phyloP scores from a whole-genome alignment of 2,888 invertebrate species.

The Carpatolechia fugitivella region DNA sequence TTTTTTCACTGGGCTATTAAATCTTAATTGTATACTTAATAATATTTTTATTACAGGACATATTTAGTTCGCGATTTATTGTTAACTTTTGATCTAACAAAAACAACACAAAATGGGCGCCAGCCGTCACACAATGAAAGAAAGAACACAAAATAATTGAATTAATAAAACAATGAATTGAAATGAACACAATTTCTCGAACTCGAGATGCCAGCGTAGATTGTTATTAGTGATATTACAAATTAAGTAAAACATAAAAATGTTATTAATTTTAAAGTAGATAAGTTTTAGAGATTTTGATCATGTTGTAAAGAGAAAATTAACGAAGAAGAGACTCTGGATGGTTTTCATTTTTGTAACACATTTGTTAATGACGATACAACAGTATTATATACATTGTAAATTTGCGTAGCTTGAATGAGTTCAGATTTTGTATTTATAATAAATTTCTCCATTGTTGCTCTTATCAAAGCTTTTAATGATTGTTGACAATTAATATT shows the following conservation, averaged over 20 bases:
- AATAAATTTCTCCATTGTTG: conserved; percentile 28
- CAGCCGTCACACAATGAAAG: background rate
- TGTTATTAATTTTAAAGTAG: conserved; percentile 76
- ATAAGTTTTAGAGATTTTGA: conserved; percentile 70
- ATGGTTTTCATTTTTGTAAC: conserved; percentile 29
- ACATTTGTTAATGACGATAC: conserved; percentile 33
- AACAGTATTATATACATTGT: conserved; percentile 52
- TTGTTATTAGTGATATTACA: conserved; percentile 78
- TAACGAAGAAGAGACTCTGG: conserved; percentile 37
- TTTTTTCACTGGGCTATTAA: too few species aligned
- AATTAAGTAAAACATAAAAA: conserved; percentile 67
- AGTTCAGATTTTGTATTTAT: conserved; percentile 22
- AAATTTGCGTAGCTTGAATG: conserved; percentile 28
- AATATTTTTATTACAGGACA: too few species aligned
- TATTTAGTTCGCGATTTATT: too few species aligned
- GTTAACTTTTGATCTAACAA: too few species aligned
- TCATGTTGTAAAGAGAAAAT: conserved; percentile 60
- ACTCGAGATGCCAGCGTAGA: conserved; percentile 70
- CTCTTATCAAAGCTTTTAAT: conserved; percentile 67
- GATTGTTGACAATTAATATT: conserved; percentile 59
- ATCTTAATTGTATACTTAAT: too few species aligned
- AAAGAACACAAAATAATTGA: background rate
- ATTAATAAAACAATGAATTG: background rate
- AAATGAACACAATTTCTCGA: conserved; percentile 29
- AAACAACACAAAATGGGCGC: too few species aligned